These are phyloP conservation scores for Strigamia transsilvanica DNA, from an alignment of 2,888 invertebrate species.

Conservation along the genomic window DNA sequence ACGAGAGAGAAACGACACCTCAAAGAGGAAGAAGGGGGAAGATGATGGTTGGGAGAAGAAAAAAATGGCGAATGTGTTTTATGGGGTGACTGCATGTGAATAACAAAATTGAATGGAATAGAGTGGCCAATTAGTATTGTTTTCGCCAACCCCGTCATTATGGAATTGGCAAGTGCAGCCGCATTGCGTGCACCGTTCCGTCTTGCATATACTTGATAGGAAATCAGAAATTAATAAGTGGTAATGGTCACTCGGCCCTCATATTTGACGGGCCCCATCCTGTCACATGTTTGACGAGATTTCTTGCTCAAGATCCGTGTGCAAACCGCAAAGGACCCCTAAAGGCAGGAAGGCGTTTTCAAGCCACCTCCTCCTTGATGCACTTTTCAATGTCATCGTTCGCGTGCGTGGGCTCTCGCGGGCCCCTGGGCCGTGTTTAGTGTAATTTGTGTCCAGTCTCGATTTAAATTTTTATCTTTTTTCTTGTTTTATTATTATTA, in stretches of 20 bases:
- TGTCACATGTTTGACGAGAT: conserved; percentile 10
- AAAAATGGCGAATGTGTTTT: not conserved
- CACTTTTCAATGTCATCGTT: conserved; percentile 13
- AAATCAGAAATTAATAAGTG: not conserved
- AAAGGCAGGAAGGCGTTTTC: not conserved
- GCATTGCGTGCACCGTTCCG: not conserved
- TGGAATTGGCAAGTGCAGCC: not conserved
- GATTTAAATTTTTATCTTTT: not conserved
- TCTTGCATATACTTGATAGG: not conserved
- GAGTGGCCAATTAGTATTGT: conserved; percentile 15
- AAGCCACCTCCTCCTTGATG: not conserved
- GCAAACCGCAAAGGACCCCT: not conserved
- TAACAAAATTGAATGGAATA: conserved; percentile 9
- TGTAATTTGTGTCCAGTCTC: conserved; percentile 2
- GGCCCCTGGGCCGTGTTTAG: not conserved
- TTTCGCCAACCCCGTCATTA: conserved; percentile 14
- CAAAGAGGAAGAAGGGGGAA: not conserved
- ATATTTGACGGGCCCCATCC: not conserved
- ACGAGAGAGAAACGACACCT: not conserved
- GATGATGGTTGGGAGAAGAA: too few relatives aligned
- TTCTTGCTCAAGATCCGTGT: conserved; percentile 5
- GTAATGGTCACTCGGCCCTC: not conserved
- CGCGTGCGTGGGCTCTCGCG: not conserved
- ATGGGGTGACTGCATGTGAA: conserved; percentile 2
- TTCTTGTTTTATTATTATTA: not conserved